Evolutionary conservation across 1,140 invertebrate genomes (phyloP).

Genomic region (Nymphalis io): DNA sequence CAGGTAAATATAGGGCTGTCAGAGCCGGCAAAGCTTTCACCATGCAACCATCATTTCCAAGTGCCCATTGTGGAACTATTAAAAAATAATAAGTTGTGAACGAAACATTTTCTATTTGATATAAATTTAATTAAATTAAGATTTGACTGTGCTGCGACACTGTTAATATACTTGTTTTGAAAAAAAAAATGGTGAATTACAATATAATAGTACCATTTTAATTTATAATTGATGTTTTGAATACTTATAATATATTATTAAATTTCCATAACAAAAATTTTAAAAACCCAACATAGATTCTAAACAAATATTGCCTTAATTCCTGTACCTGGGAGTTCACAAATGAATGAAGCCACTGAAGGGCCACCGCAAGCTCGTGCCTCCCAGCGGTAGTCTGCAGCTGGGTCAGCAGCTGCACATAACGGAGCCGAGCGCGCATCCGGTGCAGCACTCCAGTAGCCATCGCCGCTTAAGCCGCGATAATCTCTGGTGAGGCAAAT

Average conservation of each 20-base stretch:
- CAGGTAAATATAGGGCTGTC: constrained; percentile 86
- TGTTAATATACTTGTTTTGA: too few relatives aligned
- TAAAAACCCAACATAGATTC: not conserved
- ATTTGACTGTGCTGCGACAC: too few relatives aligned
- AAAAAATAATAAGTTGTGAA: constrained; percentile 32
- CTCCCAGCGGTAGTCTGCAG: constrained; percentile 86
- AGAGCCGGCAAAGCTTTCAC: constrained; percentile 85
- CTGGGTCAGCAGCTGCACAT: constrained; percentile 86
- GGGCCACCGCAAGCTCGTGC: constrained; percentile 86
- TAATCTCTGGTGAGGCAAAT: constrained; percentile 65
- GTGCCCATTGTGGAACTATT: constrained; percentile 86
- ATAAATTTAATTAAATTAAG: not conserved
- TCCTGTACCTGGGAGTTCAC: constrained; percentile 85
- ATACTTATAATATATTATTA: too few relatives aligned
- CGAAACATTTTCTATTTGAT: too few relatives aligned
- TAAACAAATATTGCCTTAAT: not conserved
- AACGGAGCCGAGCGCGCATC: constrained; percentile 77
- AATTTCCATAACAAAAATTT: not conserved
- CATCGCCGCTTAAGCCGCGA: constrained; percentile 82
- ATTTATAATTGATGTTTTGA: too few relatives aligned
- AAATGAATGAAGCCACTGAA: constrained; percentile 87
- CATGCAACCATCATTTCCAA: constrained; percentile 83
- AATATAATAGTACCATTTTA: too few relatives aligned
- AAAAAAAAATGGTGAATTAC: too few relatives aligned
- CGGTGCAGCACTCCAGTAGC: constrained; percentile 84